Base-by-base conservation (phyloP, 2,888 invertebrate genomes). In the Andrena trimmerana region DNA sequence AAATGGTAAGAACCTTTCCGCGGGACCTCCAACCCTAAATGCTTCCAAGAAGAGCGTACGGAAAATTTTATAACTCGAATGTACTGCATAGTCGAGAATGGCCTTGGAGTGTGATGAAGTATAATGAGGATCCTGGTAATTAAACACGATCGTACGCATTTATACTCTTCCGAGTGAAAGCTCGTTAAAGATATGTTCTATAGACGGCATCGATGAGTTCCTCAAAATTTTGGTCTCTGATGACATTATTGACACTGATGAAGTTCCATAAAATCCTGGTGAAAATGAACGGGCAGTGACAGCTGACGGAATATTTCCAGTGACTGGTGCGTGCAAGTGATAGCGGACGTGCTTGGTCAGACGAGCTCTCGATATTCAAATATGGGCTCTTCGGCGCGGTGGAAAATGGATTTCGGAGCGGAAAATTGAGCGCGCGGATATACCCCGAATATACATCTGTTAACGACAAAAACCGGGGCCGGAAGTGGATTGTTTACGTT, bases 221-320 rank as follows among this genome's bases (percentile, higher is more conserved):
- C 4, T 54, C 42, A 24, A 54, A 8, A 68, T 31, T 6, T 7
- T 6, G 42, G 42, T 4, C 42, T 5, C 42, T 4, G 16, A 1
- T 16, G 42, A 16, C 42, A 29, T 13, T 8, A 7, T 7, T 63
- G 74, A 73, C 71, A 62, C 74, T 71, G 69, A 81, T 60, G 73
- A 73, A 69, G 63, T 73, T 70, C 70, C 70, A 59, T 66, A 70
- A 73, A 83, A 73, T n/a, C 27, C 48, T 27, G 16, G 6, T 24
- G 5, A 10, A 57, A 67, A 59, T 77, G 6, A 48, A 10, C 54
- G 42, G 29, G 48, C 77, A 71, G 1, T 62, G 82, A 75, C 83
- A 52, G 66, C 57, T 73, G 70, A 77, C 59, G 66, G 78, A 68
- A 75, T 83, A 83, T 78, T 79, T 83, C 67, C 62, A 63, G 48